These are phyloP conservation scores for Dasyprocta punctata DNA, from an alignment of 2,113 vertebrate species.

Conservation along the genomic window DNA sequence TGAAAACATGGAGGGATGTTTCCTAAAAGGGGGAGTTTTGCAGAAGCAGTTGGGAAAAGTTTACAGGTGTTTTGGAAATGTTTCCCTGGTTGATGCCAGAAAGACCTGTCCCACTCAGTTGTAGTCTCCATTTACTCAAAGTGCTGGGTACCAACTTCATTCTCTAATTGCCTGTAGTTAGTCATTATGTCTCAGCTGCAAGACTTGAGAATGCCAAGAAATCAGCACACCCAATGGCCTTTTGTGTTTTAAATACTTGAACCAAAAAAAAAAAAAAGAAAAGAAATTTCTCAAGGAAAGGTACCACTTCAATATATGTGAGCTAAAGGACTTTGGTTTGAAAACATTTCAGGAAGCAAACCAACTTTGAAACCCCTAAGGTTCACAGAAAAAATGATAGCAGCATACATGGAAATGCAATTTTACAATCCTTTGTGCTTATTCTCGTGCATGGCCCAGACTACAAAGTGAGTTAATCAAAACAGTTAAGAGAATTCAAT, in stretches of 20 bases:
- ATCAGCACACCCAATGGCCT: slow-evolving; percentile 47
- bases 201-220: slow-evolving; percentile 68
- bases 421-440: not conserved
- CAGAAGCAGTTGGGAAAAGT: not conserved
- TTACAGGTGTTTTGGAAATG: slow-evolving; percentile 67
- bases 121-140: slow-evolving; percentile 41
- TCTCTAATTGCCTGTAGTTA: slow-evolving; percentile 62
- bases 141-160: slow-evolving; percentile 25
- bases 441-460: not conserved
- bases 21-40: not conserved
- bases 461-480: slow-evolving; percentile 4
- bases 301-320: not conserved
- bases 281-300: slow-evolving; percentile 44
- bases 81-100: slow-evolving; percentile 4
- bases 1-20: not conserved
- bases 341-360: slow-evolving; percentile 16
- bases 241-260: slow-evolving; percentile 66
- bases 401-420: not conserved
- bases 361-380: slow-evolving; percentile 5
- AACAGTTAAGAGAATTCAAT: slow-evolving; percentile 1
- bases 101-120: slow-evolving; percentile 63
- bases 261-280: slow-evolving; percentile 43
- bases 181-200: slow-evolving; percentile 75
- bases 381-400: not conserved
- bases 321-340: not conserved